phyloP scores from a whole-genome alignment of 2,888 invertebrate species.

The Amphipoea oculea region DNA sequence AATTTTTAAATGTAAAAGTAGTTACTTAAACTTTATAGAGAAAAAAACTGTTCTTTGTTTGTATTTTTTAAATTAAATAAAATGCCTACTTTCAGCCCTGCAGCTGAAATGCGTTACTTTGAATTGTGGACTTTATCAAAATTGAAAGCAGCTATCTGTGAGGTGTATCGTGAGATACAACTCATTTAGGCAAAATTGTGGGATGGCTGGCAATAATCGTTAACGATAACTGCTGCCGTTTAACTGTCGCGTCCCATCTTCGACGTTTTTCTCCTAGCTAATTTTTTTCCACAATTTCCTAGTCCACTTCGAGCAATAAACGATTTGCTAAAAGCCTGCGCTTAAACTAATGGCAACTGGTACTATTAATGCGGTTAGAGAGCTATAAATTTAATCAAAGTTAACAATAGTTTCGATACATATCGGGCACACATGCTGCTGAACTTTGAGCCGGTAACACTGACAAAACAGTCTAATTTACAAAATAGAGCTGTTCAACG shows the following conservation, averaged over 20 bases:
- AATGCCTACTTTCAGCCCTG: background rate
- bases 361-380: conserved; percentile 35
- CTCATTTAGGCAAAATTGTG: conserved; percentile 82
- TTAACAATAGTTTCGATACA: conserved; percentile 20
- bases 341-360: conserved; percentile 20
- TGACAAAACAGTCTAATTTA: conserved; percentile 52
- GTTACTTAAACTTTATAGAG: background rate
- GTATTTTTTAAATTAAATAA: background rate
- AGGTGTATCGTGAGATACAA: conserved; percentile 80
- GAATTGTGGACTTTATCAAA: conserved; percentile 26
- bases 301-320: conserved; percentile 31
- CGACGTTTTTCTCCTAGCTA: conserved; percentile 74
- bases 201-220: conserved; percentile 82
- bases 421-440: background rate
- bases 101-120: background rate
- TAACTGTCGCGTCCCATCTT: conserved; percentile 74
- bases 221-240: conserved; percentile 81
- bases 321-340: conserved; percentile 38
- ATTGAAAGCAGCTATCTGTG: conserved; percentile 64
- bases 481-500: conserved; percentile 61
- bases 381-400: conserved; percentile 13
- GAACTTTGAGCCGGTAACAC: conserved; percentile 30
- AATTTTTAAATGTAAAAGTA: background rate
- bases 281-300: conserved; percentile 75
- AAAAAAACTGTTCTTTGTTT: background rate